Percentiles rank a stretch among this genome's conserved stretches.
Evolutionary conservation across 2,888 invertebrate genomes (phyloP).

Genomic region (Cephalotes varians): DNA sequence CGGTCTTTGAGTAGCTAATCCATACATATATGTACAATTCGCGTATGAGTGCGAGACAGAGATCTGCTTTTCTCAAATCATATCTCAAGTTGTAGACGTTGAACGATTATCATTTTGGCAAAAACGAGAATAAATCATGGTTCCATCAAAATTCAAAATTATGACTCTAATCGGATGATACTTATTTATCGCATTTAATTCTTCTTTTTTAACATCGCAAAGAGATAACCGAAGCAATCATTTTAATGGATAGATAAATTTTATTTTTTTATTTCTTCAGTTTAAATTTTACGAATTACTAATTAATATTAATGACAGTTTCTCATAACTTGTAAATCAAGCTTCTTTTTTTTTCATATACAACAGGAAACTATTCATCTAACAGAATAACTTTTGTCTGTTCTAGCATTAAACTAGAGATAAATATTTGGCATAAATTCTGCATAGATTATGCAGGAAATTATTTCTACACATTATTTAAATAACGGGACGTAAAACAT

Average conservation of each 20-base stretch:
- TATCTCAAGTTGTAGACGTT: slow-evolving; percentile 7
- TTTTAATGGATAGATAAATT: slow-evolving; percentile 1
- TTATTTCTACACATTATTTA: not conserved
- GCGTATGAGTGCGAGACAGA: not conserved
- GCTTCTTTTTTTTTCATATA: not conserved
- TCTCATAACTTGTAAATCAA: not conserved
- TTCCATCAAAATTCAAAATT: not conserved
- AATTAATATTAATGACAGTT: slow-evolving; percentile 19
- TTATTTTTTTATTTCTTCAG: not conserved
- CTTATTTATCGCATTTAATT: not conserved
- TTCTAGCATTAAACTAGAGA: not conserved
- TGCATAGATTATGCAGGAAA: not conserved
- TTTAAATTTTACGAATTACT: not conserved
- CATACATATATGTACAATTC: not conserved
- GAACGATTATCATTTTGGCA: not conserved
- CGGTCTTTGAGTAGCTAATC: slow-evolving; percentile 7
- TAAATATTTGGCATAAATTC: not conserved
- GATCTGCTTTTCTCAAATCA: slow-evolving; percentile 39
- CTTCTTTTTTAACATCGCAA: not conserved
- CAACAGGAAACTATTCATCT: not conserved
- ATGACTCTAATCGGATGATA: not conserved
- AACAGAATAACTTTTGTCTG: not conserved
- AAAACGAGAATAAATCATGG: not conserved
- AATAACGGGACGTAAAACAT: not conserved
- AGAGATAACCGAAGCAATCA: not conserved